phyloP scores from a whole-genome alignment of 2,797 vertebrate species.

The Artibeus jamaicensis region DNA sequence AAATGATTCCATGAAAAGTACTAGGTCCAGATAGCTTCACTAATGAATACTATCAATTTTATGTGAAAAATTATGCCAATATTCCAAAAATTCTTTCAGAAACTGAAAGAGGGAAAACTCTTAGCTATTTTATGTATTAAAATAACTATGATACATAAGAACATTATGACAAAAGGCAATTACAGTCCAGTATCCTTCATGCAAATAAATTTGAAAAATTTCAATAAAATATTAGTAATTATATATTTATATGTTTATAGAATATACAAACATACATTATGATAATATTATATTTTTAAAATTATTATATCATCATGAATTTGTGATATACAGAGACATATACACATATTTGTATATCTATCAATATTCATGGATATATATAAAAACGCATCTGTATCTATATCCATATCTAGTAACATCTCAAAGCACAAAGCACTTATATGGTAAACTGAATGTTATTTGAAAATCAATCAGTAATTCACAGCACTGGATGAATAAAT shows the following conservation, averaged over 20 bases:
- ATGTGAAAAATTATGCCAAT: background rate
- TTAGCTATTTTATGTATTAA: background rate
- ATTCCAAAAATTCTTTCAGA: background rate
- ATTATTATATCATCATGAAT: background rate
- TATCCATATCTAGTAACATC: background rate
- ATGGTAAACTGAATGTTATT: background rate
- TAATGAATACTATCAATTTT: background rate
- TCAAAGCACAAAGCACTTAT: background rate
- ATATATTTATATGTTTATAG: background rate
- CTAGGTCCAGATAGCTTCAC: background rate
- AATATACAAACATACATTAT: background rate
- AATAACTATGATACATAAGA: background rate
- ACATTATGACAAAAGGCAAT: background rate
- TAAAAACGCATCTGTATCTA: too few species aligned
- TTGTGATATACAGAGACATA: background rate
- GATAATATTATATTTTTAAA: background rate
- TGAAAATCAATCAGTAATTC: background rate
- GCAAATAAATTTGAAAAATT: too few species aligned
- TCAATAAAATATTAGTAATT: too few species aligned
- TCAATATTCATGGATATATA: too few species aligned
- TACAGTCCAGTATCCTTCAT: too few species aligned
- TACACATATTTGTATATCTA: background rate
- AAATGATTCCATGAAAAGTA: background rate
- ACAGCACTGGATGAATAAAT: background rate
- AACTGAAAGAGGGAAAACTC: background rate